These are phyloP conservation scores for Glaucomys volans DNA, from an alignment of 2,113 vertebrate genomes.

Conservation along the genomic window DNA sequence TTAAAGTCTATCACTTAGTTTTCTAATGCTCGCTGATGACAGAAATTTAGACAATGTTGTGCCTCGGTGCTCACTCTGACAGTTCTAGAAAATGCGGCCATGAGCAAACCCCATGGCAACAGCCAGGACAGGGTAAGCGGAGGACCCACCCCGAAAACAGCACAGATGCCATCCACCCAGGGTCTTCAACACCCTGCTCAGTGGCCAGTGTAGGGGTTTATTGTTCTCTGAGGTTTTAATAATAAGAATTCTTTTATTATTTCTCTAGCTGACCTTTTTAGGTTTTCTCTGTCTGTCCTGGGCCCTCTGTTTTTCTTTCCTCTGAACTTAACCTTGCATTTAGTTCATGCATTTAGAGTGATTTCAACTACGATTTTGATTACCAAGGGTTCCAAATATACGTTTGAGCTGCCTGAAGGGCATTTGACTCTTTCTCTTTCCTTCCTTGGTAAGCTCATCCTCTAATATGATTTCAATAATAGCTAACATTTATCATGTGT, in stretches of 20 bases:
- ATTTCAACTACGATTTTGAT: constrained; percentile 70
- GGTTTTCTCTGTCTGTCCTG: constrained; percentile 39
- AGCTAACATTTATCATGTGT: constrained; percentile 80
- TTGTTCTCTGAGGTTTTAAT: constrained; percentile 66
- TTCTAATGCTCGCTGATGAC: constrained; percentile 48
- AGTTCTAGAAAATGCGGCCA: constrained; percentile 35
- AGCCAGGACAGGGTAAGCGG: neutral
- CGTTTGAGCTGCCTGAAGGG: constrained; percentile 63
- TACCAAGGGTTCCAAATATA: constrained; percentile 57
- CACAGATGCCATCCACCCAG: constrained; percentile 45
- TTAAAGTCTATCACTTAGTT: constrained; percentile 47
- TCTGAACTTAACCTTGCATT: constrained; percentile 54
- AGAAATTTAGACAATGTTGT: constrained; percentile 13
- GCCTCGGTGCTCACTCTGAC: neutral
- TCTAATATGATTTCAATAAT: constrained; percentile 80
- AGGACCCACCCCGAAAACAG: constrained; percentile 19
- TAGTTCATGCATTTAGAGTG: constrained; percentile 62
- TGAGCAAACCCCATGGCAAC: constrained; percentile 44
- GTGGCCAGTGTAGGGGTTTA: neutral
- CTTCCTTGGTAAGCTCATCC: constrained; percentile 75
- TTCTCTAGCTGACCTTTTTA: constrained; percentile 55
- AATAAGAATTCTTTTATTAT: constrained; percentile 62
- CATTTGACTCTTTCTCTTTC: constrained; percentile 66
- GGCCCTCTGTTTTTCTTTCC: constrained; percentile 41
- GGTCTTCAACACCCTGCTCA: constrained; percentile 57